Base-by-base conservation (phyloP, 2,797 vertebrate genomes). In the Lacerta agilis region DNA sequence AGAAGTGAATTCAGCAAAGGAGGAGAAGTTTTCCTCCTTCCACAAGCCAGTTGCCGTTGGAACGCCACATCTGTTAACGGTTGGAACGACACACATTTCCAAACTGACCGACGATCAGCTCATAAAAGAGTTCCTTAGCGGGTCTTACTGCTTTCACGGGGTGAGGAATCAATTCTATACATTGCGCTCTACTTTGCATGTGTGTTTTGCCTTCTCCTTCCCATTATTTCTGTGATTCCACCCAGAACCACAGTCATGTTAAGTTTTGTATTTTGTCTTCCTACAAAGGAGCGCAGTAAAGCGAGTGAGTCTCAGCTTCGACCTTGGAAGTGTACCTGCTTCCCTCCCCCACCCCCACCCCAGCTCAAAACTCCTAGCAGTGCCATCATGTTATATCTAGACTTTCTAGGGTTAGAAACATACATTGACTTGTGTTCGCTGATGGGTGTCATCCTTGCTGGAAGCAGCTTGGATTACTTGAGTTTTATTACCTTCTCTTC, bases 131-230 rank as follows among this genome's bases (percentile, higher is more conserved):
- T 99, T 99, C 94, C 98, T 99, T 73, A 99, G 98, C 75, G 99
- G 99, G 67, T 99, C 98, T 0, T 99, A 99, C 93, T 99, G 99
- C 94, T 98, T 99, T 93, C 99, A 99, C 2, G 99, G 99, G 98
- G 99, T 99, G 92, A 98, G 98, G 77, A 91, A 78, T 83, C 58
- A 93, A 88, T 83, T 66, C 0, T 0, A 0, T 29, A 1, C 18
- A 8, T 64, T 43, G 38, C 79, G 0, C 0, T 38, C 11, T 27
- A 1, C 3, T 86, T 88, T 64, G 4, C 67, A 43, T 8, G 3
- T 67, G 45, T 61, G 8, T 11, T 79, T 78, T 61, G 8, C 27
- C 43, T 11, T 66, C 55, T 55, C 49, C 49, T 2, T 38, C 41
- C 33, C 38, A 38, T 58, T 83, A 25, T 33, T 10, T 49, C 49